Evolutionary conservation across 2,888 invertebrate genomes (phyloP), one percentile per base, ranked within the genome.

Genomic region (Actias luna): DNA sequence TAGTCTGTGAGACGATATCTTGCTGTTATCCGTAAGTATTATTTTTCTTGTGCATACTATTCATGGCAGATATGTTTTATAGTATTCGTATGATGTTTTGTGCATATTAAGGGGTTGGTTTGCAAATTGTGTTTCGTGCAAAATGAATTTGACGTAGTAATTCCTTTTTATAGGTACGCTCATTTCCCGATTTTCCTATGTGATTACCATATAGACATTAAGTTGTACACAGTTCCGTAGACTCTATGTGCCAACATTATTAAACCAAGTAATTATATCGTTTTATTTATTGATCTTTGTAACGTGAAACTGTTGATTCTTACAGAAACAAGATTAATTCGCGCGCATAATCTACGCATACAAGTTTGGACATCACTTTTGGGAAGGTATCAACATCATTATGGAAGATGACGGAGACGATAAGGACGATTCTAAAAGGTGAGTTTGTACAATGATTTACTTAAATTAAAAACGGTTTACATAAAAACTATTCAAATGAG

Each of bases 331-430:
- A 22, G 55, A 29, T 27, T 29, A n/a, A 29, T n/a, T n/a, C 55
- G 27, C 5, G n/a, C 29, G 16, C n/a, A 5, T 29, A 7, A n/a
- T 29, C 55, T 55, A 29, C 55, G 55, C 10, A 3, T 5, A 29
- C 5, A 55, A 29, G 29, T 55, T 55, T 29, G 29, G 4, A 29
- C 29, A 27, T 29, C 55, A 55, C n/a, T 29, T 2, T 55, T 55
- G 29, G 16, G 29, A 55, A 29, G 29, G 29, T 55, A 55, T 55
- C 5, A 55, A 8, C 29, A 55, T 29, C 70, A 82, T 66, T 67
- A 96, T 96, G 96, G 96, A 96, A 65, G 96, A 97, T 83, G 97
- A 97, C 73, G 95, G 95, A 60, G 97, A 97, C 78, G 97, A 97
- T 76, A 96, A 96, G 88, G 97, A 97, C 87, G 96, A 96, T 77